These are phyloP conservation scores for Atta colombica DNA, from an alignment of 1,140 invertebrate genomes.

Conservation along the genomic window DNA sequence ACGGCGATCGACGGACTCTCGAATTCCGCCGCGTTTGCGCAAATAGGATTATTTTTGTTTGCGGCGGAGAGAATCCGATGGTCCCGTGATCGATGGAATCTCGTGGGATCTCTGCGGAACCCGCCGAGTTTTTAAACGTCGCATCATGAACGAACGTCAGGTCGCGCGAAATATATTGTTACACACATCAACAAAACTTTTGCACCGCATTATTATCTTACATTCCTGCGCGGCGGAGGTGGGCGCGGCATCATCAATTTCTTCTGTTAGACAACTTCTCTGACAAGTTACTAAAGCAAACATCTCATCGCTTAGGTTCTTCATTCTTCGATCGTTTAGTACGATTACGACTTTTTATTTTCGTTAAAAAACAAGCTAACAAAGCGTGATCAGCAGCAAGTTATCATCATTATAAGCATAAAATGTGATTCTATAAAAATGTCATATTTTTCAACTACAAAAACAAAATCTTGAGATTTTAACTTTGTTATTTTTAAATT, in stretches of 20 bases:
- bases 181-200: conserved; percentile 55
- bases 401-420: conserved; percentile 1
- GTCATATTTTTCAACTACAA: neutral
- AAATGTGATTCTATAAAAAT: no score
- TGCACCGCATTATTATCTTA: conserved; percentile 61
- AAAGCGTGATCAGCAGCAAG: neutral
- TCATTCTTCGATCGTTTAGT: conserved; percentile 55
- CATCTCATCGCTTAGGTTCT: conserved; percentile 58
- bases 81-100: conserved; percentile 59
- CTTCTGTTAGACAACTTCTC: conserved; percentile 52
- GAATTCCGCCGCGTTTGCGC: conserved; percentile 44
- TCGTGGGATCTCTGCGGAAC: conserved; percentile 30
- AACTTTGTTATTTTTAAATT: neutral
- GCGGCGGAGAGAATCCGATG: neutral
- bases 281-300: conserved; percentile 60
- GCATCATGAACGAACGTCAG: conserved; percentile 52
- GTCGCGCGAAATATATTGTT: conserved; percentile 58
- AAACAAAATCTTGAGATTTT: neutral
- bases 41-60: conserved; percentile 66
- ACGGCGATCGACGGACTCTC: conserved; percentile 30
- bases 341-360: conserved; percentile 38
- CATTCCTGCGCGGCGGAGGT: conserved; percentile 12
- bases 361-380: conserved; percentile 6
- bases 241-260: conserved; percentile 52
- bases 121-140: conserved; percentile 58